phyloP scores from a whole-genome alignment of 1,140 invertebrate species.

The Heliconius congener region DNA sequence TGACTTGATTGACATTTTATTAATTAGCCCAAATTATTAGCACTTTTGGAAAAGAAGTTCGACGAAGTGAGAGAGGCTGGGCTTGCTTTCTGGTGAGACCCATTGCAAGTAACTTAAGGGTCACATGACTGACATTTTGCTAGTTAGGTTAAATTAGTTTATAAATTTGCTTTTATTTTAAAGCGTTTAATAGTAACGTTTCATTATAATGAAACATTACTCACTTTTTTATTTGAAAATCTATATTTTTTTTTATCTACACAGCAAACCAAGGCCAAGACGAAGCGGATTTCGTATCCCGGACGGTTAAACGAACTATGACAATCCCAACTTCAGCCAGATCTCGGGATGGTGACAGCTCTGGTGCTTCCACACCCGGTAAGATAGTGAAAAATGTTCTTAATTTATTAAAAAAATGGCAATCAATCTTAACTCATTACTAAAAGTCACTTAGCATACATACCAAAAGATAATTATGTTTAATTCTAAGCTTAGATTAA shows the following conservation, averaged over 20 bases:
- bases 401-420: too few relatives aligned
- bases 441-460: too few relatives aligned
- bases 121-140: neutral
- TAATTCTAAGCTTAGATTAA: too few relatives aligned
- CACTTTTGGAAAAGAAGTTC: conserved; percentile 90
- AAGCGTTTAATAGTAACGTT: too few relatives aligned
- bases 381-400: conserved; percentile 10
- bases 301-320: conserved; percentile 58
- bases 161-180: too few relatives aligned
- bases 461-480: too few relatives aligned
- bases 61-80: conserved; percentile 93
- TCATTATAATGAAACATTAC: too few relatives aligned
- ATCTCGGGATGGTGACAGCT: conserved; percentile 57
- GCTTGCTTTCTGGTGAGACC: conserved; percentile 87
- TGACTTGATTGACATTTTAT: neutral
- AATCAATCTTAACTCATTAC: too few relatives aligned
- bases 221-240: too few relatives aligned
- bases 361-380: conserved; percentile 68
- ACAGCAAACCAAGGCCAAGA: conserved; percentile 55
- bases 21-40: conserved; percentile 89
- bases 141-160: neutral
- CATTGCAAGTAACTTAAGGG: neutral
- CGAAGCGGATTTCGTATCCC: conserved; percentile 64
- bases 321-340: conserved; percentile 58
- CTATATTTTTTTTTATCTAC: neutral